A percentile compares a stretch with the other conserved stretches of the same genome.
Conservation (phyloP, 2,113 vertebrate species). For the Vicugna pacos region DNA sequence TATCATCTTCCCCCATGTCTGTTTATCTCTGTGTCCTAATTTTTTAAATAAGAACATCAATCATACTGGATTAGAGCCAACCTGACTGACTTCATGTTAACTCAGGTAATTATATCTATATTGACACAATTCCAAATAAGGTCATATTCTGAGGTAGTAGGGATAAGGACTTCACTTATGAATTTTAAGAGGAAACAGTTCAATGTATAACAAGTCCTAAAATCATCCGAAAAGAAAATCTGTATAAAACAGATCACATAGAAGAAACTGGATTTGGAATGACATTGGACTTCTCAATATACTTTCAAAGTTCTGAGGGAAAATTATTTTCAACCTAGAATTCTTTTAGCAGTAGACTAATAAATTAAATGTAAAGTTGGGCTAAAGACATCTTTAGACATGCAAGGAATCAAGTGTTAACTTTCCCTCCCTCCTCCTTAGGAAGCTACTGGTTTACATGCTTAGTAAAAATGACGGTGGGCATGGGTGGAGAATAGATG, state of each 20-base stretch:
- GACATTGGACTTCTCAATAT: background rate
- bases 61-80: background rate
- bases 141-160: background rate
- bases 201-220: background rate
- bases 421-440: background rate
- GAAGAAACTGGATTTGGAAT: background rate
- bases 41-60: background rate
- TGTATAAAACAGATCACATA: background rate
- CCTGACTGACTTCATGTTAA: background rate
- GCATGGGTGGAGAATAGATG: background rate
- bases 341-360: background rate
- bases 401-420: background rate
- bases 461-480: background rate
- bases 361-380: background rate
- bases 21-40: background rate
- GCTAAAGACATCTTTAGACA: background rate
- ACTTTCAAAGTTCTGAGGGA: background rate
- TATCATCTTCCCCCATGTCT: background rate
- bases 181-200: background rate
- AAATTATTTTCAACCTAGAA: conserved; percentile 22
- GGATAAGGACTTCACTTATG: background rate
- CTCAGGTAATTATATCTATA: background rate
- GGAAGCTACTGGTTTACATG: background rate
- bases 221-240: background rate
- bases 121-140: background rate